Evolutionary conservation across 2,113 vertebrate genomes (phyloP).

Genomic region (Cacatua alba): DNA sequence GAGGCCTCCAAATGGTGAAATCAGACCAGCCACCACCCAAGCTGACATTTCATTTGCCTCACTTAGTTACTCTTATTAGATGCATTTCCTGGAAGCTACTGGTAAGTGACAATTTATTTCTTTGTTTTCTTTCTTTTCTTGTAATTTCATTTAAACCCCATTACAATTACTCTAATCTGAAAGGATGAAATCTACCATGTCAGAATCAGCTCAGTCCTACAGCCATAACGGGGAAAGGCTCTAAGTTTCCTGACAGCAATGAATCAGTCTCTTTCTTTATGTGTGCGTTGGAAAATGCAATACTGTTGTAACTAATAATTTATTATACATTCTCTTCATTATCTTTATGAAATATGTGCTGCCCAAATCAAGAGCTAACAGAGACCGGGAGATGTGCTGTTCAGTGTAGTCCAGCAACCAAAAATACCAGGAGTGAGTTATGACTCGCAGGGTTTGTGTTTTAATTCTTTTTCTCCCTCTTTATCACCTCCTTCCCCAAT

Average conservation of each 20-base stretch:
- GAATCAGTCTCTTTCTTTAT: background rate
- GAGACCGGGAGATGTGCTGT: background rate
- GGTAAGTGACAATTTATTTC: background rate
- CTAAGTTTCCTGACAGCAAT: background rate
- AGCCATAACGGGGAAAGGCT: background rate
- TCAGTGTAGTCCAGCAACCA: background rate
- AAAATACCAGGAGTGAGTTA: background rate
- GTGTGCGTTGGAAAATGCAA: background rate
- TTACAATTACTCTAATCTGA: background rate
- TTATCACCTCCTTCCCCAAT: background rate
- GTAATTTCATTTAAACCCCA: background rate
- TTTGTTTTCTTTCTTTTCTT: background rate
- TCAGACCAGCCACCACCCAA: background rate
- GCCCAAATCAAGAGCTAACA: constrained; percentile 6
- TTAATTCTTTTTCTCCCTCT: background rate
- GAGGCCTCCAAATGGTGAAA: background rate
- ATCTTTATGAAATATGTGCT: constrained; percentile 52
- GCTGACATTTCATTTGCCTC: background rate
- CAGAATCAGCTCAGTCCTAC: background rate
- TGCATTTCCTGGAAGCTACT: background rate
- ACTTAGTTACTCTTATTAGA: background rate
- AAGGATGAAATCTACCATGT: background rate
- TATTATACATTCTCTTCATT: constrained; percentile 44
- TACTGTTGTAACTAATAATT: constrained; percentile 27
- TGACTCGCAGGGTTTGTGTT: background rate